Evolutionary conservation across 2,888 invertebrate species (phyloP).

Genomic region (Drosophila stalkeri): DNA sequence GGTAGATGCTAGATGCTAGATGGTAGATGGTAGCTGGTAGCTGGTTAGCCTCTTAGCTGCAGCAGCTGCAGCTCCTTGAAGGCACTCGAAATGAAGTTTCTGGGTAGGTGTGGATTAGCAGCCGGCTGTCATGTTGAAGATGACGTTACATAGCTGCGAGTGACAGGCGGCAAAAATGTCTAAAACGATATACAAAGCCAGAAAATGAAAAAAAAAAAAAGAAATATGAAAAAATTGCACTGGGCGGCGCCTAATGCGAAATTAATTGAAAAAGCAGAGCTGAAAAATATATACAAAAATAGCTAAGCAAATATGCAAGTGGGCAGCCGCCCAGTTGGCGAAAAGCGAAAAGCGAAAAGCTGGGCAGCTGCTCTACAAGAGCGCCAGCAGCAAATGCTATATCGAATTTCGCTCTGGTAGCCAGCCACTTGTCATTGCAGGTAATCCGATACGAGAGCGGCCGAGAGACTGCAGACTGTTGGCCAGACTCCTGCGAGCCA

Average conservation of each 20-base stretch:
- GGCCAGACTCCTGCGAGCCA: conserved; percentile 8
- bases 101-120: conserved; percentile 74
- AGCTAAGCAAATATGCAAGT: conserved; percentile 42
- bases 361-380: conserved; percentile 34
- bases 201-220: conserved; percentile 25
- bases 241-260: conserved; percentile 72
- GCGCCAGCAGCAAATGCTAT: conserved; percentile 67
- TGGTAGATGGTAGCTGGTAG: background rate
- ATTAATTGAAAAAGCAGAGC: conserved; percentile 71
- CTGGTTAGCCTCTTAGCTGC: conserved; percentile 11
- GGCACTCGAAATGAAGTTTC: conserved; percentile 2
- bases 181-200: background rate
- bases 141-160: conserved; percentile 80
- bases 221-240: conserved; percentile 40
- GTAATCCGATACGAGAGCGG: conserved; percentile 59
- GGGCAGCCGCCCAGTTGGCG: conserved; percentile 42
- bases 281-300: conserved; percentile 1
- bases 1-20: background rate
- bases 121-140: conserved; percentile 79
- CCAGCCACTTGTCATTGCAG: conserved; percentile 64
- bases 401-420: conserved; percentile 73
- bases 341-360: conserved; percentile 1
- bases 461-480: conserved; percentile 23
- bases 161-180: conserved; percentile 64
- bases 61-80: conserved; percentile 47